phyloP scores from a whole-genome alignment of 2,888 invertebrate species.

The Tridacna crocea region DNA sequence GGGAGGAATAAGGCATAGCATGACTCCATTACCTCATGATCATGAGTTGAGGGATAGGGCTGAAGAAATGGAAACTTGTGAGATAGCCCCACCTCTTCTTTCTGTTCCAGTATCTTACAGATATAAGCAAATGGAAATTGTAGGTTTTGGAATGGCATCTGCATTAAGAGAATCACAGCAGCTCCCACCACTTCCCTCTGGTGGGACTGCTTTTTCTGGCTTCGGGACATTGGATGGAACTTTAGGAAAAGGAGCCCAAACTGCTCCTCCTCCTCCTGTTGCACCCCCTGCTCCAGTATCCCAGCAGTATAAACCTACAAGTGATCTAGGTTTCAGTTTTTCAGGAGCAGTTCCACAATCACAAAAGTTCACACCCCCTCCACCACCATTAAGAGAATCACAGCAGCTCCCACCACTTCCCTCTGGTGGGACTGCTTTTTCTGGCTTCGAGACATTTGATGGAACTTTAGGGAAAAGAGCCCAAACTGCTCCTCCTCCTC shows the following conservation, averaged over 20 bases:
- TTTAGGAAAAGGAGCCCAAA: neutral
- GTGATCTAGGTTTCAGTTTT: constrained; percentile 3
- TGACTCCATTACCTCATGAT: too few relatives aligned
- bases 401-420: constrained; percentile 24
- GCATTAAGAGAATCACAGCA: neutral
- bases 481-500: constrained; percentile 26
- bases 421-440: neutral
- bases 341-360: neutral
- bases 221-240: too few relatives aligned
- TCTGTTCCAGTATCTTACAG: constrained; percentile 19
- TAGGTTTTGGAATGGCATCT: neutral
- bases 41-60: too few relatives aligned
- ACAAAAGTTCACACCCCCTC: neutral
- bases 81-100: constrained; percentile 13
- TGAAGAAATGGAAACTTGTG: too few relatives aligned
- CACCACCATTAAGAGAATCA: neutral
- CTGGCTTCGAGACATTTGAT: too few relatives aligned
- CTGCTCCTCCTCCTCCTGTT: constrained; percentile 21
- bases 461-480: neutral
- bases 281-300: neutral
- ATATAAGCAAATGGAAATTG: neutral
- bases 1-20: too few relatives aligned
- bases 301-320: constrained; percentile 29
- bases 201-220: neutral
- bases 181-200: constrained; percentile 19